These are phyloP conservation scores for Netelia fuscicornis DNA, from an alignment of 2,888 invertebrate genomes.

Conservation along the genomic window DNA sequence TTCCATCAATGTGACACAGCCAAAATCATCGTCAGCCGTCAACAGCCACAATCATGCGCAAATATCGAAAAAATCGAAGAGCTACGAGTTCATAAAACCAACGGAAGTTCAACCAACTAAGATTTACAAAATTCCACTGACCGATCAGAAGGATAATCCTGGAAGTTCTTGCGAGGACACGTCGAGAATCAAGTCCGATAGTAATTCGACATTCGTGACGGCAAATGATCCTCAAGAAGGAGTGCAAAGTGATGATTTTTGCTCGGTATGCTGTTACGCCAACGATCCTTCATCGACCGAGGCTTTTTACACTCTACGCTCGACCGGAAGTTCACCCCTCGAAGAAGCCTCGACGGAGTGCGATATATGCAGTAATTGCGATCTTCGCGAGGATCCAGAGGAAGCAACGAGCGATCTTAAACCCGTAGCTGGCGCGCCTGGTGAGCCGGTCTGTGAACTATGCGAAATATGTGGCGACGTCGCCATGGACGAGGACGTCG, in stretches of 20 bases:
- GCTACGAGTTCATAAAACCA: slow-evolving; percentile 81
- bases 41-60: slow-evolving; percentile 66
- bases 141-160: slow-evolving; percentile 57
- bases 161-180: slow-evolving; percentile 75
- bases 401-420: slow-evolving; percentile 65
- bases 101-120: slow-evolving; percentile 59
- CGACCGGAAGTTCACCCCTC: slow-evolving; percentile 79
- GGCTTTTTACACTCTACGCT: slow-evolving; percentile 78
- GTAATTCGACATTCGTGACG: slow-evolving; percentile 75
- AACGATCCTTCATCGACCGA: slow-evolving; percentile 76
- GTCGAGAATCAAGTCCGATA: slow-evolving; percentile 74
- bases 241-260: slow-evolving; percentile 79
- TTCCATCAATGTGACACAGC: slow-evolving; percentile 74
- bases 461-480: slow-evolving; percentile 82
- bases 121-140: slow-evolving; percentile 68
- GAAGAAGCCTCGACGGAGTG: slow-evolving; percentile 83
- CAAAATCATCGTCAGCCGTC: slow-evolving; percentile 51
- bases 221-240: slow-evolving; percentile 72
- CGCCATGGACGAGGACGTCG: slow-evolving; percentile 69
- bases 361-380: slow-evolving; percentile 82
- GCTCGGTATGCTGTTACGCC: slow-evolving; percentile 80
- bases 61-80: slow-evolving; percentile 82
- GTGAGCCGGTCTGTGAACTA: slow-evolving; percentile 76
- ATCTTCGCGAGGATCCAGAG: slow-evolving; percentile 76
- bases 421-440: slow-evolving; percentile 29